Evolutionary conservation across 1,140 invertebrate genomes (phyloP).

Genomic region (Drosophila miranda): DNA sequence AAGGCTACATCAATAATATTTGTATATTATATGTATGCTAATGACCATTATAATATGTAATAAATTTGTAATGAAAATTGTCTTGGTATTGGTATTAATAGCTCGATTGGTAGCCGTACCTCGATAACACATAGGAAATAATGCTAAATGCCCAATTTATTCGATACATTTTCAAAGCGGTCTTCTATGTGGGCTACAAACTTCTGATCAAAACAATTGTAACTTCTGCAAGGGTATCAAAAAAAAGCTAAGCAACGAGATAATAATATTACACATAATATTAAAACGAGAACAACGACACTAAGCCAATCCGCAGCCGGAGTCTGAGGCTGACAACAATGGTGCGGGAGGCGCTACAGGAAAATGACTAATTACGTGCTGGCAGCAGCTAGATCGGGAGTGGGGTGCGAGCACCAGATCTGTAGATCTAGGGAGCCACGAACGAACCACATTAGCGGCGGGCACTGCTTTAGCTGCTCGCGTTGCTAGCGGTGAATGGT

Average conservation of each 20-base stretch:
- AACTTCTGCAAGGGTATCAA: conserved; percentile 5
- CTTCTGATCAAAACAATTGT: no score
- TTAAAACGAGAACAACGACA: conserved; percentile 73
- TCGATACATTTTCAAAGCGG: no score
- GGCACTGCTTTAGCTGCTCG: conserved; percentile 44
- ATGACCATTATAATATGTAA: no score
- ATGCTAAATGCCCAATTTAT: no score
- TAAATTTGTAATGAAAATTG: no score
- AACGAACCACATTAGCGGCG: conserved; percentile 63
- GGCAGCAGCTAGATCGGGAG: conserved; percentile 8
- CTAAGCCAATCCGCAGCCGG: conserved; percentile 22
- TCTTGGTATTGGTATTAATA: no score
- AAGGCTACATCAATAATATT: no score
- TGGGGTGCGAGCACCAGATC: background rate
- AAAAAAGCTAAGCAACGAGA: conserved; percentile 63
- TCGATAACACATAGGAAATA: no score
- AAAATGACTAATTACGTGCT: conserved; percentile 73
- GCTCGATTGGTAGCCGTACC: no score
- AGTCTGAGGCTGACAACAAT: conserved; percentile 39
- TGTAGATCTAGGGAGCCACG: background rate
- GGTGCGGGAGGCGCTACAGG: conserved; percentile 52
- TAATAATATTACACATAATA: conserved; percentile 64
- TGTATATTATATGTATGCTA: no score
- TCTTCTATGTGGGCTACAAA: conserved; percentile 25
- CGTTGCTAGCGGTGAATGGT: conserved; percentile 76